A percentile compares a stretch with the other conserved stretches of the same genome.
phyloP scores from a whole-genome alignment of 2,113 vertebrate species.

The Perca fluviatilis region DNA sequence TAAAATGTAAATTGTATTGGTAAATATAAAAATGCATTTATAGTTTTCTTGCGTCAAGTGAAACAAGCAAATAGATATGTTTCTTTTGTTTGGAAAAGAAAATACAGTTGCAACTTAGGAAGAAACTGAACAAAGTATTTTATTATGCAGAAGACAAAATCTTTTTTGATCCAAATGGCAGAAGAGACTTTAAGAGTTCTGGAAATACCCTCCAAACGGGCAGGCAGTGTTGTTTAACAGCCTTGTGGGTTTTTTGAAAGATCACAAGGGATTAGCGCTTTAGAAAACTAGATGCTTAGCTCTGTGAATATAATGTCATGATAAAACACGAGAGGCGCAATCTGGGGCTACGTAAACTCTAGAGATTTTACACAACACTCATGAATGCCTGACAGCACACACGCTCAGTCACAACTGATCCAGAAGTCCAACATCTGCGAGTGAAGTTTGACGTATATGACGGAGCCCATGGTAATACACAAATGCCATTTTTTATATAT shows the following conservation, averaged over 20 bases:
- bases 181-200: background rate
- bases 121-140: background rate
- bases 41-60: background rate
- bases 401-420: background rate
- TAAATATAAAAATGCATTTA: background rate
- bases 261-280: background rate
- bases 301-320: background rate
- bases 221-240: background rate
- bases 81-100: background rate
- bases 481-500: background rate
- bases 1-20: too few species aligned
- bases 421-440: background rate
- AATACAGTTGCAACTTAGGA: background rate
- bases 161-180: background rate
- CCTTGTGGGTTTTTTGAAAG: background rate
- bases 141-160: background rate
- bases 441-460: background rate
- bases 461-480: background rate
- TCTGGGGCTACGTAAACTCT: background rate
- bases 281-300: background rate
- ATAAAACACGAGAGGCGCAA: background rate
- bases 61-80: background rate
- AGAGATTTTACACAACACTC: background rate
- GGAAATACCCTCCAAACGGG: background rate
- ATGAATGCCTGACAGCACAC: background rate